Evolutionary conservation across 2,888 invertebrate genomes (phyloP), one percentile per base, ranked within the genome.

Genomic region (Cephonodes hylas): DNA sequence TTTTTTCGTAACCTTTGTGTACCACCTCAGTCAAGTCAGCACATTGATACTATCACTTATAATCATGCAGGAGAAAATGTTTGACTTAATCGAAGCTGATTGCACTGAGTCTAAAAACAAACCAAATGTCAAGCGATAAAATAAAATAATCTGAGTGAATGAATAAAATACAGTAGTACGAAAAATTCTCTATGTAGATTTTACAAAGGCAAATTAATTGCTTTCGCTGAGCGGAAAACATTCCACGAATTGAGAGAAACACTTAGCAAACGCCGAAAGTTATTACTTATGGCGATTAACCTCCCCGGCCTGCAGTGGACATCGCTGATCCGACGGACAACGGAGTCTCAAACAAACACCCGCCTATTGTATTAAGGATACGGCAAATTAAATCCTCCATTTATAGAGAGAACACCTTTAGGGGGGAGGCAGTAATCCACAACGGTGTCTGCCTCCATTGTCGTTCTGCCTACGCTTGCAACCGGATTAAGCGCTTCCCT

Each of bases 331-430:
- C 38, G 18, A 23, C 38, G 38, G 46, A 34, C 72, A 74, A 73
- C 71, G 67, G 76, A 67, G 71, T 68, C 75, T 69, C 76, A 77
- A 82, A 80, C 84, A 83, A 85, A 86, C 84, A 81, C 76, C 76
- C 82, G 76, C 71, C 81, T 77, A 85, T 88, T 88, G 88, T 88
- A 83, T 86, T 85, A 83, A 84, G 80, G 83, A 84, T 81, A 84
- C 85, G 81, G 86, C 80, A 88, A 90, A 89, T 89, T 89, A 89
- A 88, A 87, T 84, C 86, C 84, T 6, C 85, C 86, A 86, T 88
- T 86, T 85, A 84, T 83, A 79, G 77, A 78, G 80, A 72, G 77
- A 72, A 77, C 80, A 84, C 84, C 83, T 83, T 80, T 77, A 78
- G 81, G 77, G 74, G 70, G 63, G n/a, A n/a, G 57, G 62, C 75